phyloP scores from a whole-genome alignment of 2,888 invertebrate species.

The Protonemura montana region DNA sequence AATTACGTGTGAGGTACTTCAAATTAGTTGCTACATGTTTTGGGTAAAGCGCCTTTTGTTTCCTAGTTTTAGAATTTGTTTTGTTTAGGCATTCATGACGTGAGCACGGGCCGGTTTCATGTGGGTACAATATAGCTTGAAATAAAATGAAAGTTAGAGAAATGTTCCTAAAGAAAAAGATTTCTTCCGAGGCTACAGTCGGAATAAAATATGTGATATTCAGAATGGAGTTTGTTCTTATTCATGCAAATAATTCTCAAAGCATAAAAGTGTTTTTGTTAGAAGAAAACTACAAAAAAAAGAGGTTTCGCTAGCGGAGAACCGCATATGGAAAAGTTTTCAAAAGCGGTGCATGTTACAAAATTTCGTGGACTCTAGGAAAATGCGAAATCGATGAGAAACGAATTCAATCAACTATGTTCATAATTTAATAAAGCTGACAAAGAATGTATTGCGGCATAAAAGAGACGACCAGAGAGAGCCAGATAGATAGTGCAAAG shows the following conservation, averaged over 20 bases:
- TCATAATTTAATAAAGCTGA: conserved; percentile 7
- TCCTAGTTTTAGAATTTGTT: background rate
- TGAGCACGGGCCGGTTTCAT: background rate
- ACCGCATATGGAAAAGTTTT: background rate
- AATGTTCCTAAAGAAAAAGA: background rate
- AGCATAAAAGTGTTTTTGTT: background rate
- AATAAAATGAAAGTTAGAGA: background rate
- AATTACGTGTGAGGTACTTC: background rate
- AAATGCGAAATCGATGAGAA: background rate
- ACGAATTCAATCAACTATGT: background rate
- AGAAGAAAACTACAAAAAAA: background rate
- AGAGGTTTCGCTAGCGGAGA: background rate
- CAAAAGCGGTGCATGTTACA: background rate
- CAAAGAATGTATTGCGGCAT: conserved; percentile 12
- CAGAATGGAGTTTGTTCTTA: background rate
- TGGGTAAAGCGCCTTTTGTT: background rate
- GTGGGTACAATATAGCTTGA: background rate
- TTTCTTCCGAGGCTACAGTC: background rate
- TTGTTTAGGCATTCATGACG: background rate
- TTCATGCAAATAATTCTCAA: background rate
- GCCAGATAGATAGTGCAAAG: background rate
- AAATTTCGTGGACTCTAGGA: background rate
- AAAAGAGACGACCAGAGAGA: background rate
- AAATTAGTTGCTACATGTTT: background rate
- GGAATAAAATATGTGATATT: background rate